Evolutionary conservation across 1,140 invertebrate species (phyloP).

Genomic region (Apis mellifera): Amel_HAv3.1 CM009934.2:3083001-3083500

Average conservation of each 20-base stretch:
- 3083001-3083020: not conserved
- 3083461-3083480: constrained; percentile 34
- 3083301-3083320: constrained; percentile 47
- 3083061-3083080: not conserved
- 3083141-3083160: constrained; percentile 20
- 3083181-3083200: not conserved
- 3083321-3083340: constrained; percentile 50
- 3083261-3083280: too few species aligned
- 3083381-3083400: not conserved
- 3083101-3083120: not conserved
- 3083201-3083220: constrained; percentile 34
- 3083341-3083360: not conserved
- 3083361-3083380: too few species aligned
- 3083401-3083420: constrained; percentile 27
- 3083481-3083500: constrained; percentile 20
- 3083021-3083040: constrained; percentile 12
- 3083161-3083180: not conserved
- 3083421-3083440: constrained; percentile 53
- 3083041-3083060: not conserved
- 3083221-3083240: constrained; percentile 40
- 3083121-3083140: not conserved
- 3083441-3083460: constrained; percentile 45
- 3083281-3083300: constrained; percentile 1
- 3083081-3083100: not conserved
- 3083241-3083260: constrained; percentile 31